Evolutionary conservation across 2,888 invertebrate species (phyloP).

Genomic region (Dexiosoma caninum): DNA sequence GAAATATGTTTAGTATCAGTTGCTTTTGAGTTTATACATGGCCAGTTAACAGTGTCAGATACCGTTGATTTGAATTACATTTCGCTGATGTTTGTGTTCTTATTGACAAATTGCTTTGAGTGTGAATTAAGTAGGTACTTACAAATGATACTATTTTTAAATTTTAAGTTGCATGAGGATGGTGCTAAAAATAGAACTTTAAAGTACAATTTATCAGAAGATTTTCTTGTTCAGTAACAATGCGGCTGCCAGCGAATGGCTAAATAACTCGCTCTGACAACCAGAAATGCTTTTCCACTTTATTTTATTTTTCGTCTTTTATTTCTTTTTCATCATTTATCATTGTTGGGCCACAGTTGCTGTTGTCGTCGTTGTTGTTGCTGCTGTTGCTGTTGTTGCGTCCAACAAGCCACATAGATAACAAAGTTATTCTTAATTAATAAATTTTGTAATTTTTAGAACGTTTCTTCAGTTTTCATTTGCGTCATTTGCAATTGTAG

Average conservation of each 20-base stretch:
- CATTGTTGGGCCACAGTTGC: slow-evolving; percentile 23
- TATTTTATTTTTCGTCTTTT: background rate
- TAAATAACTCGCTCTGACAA: background rate
- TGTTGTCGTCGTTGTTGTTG: too few species aligned
- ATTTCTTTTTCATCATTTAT: background rate
- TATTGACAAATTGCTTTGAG: background rate
- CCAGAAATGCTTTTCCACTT: background rate
- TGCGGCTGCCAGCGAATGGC: slow-evolving; percentile 19
- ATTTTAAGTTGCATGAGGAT: background rate
- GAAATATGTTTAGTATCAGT: too few species aligned
- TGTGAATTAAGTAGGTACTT: background rate
- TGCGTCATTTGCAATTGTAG: background rate
- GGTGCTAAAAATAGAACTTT: slow-evolving; percentile 46
- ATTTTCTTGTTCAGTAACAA: slow-evolving; percentile 17
- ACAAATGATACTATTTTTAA: background rate
- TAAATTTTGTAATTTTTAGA: slow-evolving; percentile 32
- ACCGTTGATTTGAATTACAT: too few species aligned
- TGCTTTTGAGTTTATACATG: too few species aligned
- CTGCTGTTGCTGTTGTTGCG: too few species aligned
- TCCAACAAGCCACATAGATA: slow-evolving; percentile 30
- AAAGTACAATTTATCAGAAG: background rate
- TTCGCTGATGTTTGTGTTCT: too few species aligned
- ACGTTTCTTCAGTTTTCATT: slow-evolving; percentile 11
- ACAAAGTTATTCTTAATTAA: slow-evolving; percentile 60
- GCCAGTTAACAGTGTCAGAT: too few species aligned